Evolutionary conservation across 2,888 invertebrate genomes (phyloP).

Genomic region (Agrypnus murinus): DNA sequence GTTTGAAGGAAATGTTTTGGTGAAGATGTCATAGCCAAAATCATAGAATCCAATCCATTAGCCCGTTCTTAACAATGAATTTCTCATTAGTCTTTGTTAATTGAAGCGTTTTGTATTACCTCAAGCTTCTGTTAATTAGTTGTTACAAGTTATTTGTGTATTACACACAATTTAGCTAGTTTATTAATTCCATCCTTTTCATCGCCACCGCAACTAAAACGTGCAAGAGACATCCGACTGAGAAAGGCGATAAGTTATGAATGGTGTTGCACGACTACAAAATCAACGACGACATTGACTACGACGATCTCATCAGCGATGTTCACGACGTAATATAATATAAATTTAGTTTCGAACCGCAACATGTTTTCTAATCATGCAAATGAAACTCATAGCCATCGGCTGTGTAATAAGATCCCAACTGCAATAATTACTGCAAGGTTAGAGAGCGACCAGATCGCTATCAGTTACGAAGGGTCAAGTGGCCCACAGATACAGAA

Average conservation of each 20-base stretch:
- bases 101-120: slow-evolving; percentile 30
- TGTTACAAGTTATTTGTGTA: slow-evolving; percentile 28
- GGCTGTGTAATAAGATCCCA: slow-evolving; percentile 39
- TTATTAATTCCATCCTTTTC: slow-evolving; percentile 23
- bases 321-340: slow-evolving; percentile 22
- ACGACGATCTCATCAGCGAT: slow-evolving; percentile 1
- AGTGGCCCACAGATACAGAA: slow-evolving; percentile 39
- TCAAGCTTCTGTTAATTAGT: slow-evolving; percentile 30
- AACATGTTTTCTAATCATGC: slow-evolving; percentile 36
- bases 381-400: slow-evolving; percentile 32
- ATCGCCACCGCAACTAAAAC: neutral
- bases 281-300: no score
- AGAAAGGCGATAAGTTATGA: slow-evolving; percentile 31
- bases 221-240: slow-evolving; percentile 21
- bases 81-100: slow-evolving; percentile 31
- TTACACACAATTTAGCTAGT: slow-evolving; percentile 21
- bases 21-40: neutral
- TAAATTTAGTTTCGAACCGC: slow-evolving; percentile 29
- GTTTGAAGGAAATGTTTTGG: no score
- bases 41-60: neutral
- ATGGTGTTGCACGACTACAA: slow-evolving; percentile 1
- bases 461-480: slow-evolving; percentile 45
- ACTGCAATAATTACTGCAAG: slow-evolving; percentile 45
- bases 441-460: slow-evolving; percentile 44
- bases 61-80: slow-evolving; percentile 2